Conservation (phyloP, 2,888 invertebrate species). For the Drosophila neonasuta region DNA sequence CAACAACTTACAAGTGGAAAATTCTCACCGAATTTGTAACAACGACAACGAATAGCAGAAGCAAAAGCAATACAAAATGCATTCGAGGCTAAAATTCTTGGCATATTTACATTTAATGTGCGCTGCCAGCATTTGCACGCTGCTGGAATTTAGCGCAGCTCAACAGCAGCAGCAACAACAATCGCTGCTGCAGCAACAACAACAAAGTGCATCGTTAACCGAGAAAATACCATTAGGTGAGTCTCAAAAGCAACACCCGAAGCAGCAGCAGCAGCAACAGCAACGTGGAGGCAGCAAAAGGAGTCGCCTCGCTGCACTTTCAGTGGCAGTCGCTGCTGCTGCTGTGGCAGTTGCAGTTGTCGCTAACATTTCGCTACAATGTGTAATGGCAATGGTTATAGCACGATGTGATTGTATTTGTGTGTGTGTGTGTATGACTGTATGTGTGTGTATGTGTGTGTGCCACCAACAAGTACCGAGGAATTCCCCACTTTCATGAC, state of each 20-base stretch:
- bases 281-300: slow-evolving; percentile 18
- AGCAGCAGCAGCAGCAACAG: slow-evolving; percentile 11
- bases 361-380: slow-evolving; percentile 60
- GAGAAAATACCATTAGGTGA: slow-evolving; percentile 83
- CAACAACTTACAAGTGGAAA: slow-evolving; percentile 33
- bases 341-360: slow-evolving; percentile 52
- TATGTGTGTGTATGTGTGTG: no score
- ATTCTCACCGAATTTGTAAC: slow-evolving; percentile 45
- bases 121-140: slow-evolving; percentile 76
- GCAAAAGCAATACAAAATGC: slow-evolving; percentile 77
- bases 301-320: slow-evolving; percentile 15
- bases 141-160: slow-evolving; percentile 75
- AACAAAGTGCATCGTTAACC: slow-evolving; percentile 78
- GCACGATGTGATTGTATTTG: slow-evolving; percentile 29
- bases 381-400: slow-evolving; percentile 54
- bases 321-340: not conserved
- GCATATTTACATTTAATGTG: slow-evolving; percentile 80
- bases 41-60: slow-evolving; percentile 20
- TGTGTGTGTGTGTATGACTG: not conserved
- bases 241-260: slow-evolving; percentile 61
- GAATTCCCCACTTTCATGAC: not conserved
- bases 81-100: slow-evolving; percentile 80
- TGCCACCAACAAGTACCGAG: not conserved
- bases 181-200: slow-evolving; percentile 41
- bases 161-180: slow-evolving; percentile 53